These are phyloP conservation scores for Amitus sp. DNA, from an alignment of 2,888 invertebrate species.

Conservation along the genomic window DNA sequence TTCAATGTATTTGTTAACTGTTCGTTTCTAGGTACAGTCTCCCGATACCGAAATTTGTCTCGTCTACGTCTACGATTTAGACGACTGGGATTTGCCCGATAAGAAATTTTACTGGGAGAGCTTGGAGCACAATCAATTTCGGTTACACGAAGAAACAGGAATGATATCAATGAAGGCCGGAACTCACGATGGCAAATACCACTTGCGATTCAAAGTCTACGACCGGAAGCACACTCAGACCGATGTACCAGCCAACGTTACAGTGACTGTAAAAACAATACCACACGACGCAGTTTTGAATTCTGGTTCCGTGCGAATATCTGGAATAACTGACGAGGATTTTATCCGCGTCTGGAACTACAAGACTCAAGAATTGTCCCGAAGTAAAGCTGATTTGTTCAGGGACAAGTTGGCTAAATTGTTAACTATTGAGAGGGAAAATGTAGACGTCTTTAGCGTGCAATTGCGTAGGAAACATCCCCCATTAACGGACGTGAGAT, in stretches of 20 bases:
- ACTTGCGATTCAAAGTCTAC: constrained; percentile 86
- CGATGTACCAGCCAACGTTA: constrained; percentile 96
- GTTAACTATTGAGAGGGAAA: constrained; percentile 84
- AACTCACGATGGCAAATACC: constrained; percentile 87
- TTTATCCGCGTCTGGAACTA: constrained; percentile 96
- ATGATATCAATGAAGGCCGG: constrained; percentile 96
- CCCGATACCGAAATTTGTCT: constrained; percentile 92
- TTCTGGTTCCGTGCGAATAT: constrained; percentile 92
- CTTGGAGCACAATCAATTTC: constrained; percentile 86
- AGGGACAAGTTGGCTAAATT: constrained; percentile 88
- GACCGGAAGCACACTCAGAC: constrained; percentile 95
- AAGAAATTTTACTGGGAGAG: constrained; percentile 97
- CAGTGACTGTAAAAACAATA: constrained; percentile 92
- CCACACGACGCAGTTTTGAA: constrained; percentile 95
- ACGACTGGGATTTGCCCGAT: constrained; percentile 98
- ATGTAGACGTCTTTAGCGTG: constrained; percentile 97
- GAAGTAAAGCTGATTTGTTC: constrained; percentile 91
- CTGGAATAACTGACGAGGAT: constrained; percentile 95
- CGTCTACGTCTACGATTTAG: constrained; percentile 96
- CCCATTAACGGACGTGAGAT: constrained; percentile 90
- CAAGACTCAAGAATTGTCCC: constrained; percentile 82
- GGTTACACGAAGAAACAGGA: constrained; percentile 89
- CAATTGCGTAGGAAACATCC: constrained; percentile 88
- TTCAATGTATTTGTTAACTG: no score
- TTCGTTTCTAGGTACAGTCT: constrained; percentile 81